Evolutionary conservation across 2,888 invertebrate genomes (phyloP), one percentile per base, ranked within the genome.

Genomic region (Ypsolopha sequella): DNA sequence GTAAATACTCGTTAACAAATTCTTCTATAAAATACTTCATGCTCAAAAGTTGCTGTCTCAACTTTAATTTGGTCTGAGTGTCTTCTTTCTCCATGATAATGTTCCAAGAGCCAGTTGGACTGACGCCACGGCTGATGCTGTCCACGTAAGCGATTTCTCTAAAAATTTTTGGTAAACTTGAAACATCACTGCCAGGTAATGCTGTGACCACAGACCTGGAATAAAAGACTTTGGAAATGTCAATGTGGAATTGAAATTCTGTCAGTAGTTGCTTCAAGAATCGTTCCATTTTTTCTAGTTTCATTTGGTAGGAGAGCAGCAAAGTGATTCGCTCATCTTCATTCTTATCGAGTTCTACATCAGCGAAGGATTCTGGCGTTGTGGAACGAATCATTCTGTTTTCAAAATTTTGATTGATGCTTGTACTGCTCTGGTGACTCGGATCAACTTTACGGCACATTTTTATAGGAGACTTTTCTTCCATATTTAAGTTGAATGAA

Each of bases 211-310:
- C 53, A 2, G 79, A 68, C 11, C 66, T 69, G 10, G 62, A 64
- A 1, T 70, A 66, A 36, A 85, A 84, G 1, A 85, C 61, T 62
- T 82, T 85, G 0, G 85, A 80, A 0, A 85, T 77, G 56, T 85
- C 79, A 54, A 85, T 79, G 51, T 84, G 82, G 48, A 82, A 86
- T 52, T 78, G 73, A 52, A 85, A 82, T 46, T 86, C 82, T 0
- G 68, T 57, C 0, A 86, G 59, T 24, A 86, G 45, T 36, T 80
- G 76, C 52, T 77, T 77, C 0, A 85, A 56, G 0, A 76, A 56
- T 41, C 57, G 56, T 41, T 82, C 80, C 11, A 80, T 58, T 53
- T 79, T 79, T 46, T 81, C 78, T 6, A 86, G 61, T 52, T 73
- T 76, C 52, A 65, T 64, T 58, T 81, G 76, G 55, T 82, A 86